These are phyloP conservation scores for Beris morrisii DNA, from an alignment of 2,888 invertebrate genomes.

Conservation along the genomic window DNA sequence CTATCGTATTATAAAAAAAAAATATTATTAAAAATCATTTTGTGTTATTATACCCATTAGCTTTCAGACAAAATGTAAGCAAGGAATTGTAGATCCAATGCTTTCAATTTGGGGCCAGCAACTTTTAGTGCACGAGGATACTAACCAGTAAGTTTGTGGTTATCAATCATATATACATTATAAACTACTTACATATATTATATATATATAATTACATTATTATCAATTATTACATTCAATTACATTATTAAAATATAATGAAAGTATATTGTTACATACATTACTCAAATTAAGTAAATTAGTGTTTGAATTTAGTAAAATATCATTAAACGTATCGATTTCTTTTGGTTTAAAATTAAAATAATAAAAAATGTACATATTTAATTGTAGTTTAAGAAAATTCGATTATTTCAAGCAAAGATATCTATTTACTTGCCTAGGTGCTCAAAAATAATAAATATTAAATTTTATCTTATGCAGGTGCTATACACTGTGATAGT, in stretches of 20 bases:
- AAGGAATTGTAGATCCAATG: slow-evolving; percentile 98
- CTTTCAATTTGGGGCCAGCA: slow-evolving; percentile 98
- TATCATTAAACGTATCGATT: not conserved
- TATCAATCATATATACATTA: slow-evolving; percentile 40
- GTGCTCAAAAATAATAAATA: no score
- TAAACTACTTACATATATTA: slow-evolving; percentile 22
- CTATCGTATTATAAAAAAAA: slow-evolving; percentile 35
- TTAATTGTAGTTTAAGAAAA: no score
- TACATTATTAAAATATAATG: not conserved
- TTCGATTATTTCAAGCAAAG: no score
- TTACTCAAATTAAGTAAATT: not conserved
- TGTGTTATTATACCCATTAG: slow-evolving; percentile 51
- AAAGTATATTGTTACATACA: not conserved
- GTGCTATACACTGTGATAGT: no score
- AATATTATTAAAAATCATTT: slow-evolving; percentile 40
- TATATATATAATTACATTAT: slow-evolving; percentile 16
- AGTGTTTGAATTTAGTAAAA: not conserved
- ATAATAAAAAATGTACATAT: not conserved
- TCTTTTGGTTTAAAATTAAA: not conserved
- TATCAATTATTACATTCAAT: not conserved
- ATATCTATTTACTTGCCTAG: no score
- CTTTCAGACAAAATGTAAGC: slow-evolving; percentile 87
- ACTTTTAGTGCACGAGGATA: slow-evolving; percentile 96
- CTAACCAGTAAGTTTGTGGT: slow-evolving; percentile 84
- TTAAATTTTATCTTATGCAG: no score